These are phyloP conservation scores for Smutsia gigantea DNA, from an alignment of 2,797 vertebrate species.

Conservation along the genomic window DNA sequence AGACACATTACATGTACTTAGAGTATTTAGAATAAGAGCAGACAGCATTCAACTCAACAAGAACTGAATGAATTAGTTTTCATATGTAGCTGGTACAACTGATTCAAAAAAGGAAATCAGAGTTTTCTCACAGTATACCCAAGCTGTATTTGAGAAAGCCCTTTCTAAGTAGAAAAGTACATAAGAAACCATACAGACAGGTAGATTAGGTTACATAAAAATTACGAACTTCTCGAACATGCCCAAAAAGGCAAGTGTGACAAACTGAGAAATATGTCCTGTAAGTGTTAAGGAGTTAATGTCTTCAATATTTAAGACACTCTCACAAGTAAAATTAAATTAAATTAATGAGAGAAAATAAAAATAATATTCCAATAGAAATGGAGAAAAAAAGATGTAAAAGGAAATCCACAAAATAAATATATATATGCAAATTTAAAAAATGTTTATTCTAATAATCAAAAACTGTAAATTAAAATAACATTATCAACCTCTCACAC, in stretches of 20 bases:
- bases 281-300: neutral
- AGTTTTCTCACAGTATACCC: neutral
- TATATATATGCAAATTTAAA: neutral
- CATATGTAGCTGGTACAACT: neutral
- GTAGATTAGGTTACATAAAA: neutral
- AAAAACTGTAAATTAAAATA: neutral
- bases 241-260: neutral
- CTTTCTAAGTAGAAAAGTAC: neutral
- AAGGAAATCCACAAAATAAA: neutral
- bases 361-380: neutral
- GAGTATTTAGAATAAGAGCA: neutral
- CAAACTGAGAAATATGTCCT: neutral
- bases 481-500: neutral
- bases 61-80: neutral
- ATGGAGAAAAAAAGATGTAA: neutral
- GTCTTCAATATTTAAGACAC: neutral
- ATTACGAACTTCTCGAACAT: neutral
- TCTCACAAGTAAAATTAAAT: neutral
- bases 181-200: neutral
- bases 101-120: neutral
- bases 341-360: neutral
- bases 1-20: neutral
- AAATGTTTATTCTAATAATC: neutral
- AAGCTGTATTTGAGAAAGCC: neutral
- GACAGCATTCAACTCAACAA: neutral